Conservation (phyloP, 92 coral and sea anemone genomes). For the Porites divaricata region DNA sequence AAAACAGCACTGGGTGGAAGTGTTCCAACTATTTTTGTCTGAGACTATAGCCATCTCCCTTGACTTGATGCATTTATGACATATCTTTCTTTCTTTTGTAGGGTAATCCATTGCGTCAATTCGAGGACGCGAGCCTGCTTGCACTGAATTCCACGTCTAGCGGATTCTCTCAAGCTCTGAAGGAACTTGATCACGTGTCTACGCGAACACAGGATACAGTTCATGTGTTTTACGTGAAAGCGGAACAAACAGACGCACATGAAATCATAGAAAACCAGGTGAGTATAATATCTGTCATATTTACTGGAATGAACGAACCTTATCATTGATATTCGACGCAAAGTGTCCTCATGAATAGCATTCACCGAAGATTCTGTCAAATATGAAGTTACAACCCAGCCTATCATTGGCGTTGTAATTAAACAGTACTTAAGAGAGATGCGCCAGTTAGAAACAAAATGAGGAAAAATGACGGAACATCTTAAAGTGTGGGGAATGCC, state of each 20-base stretch:
- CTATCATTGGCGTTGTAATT: too few relatives aligned
- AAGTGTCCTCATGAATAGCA: not conserved
- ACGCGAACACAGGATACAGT: conserved; percentile 95
- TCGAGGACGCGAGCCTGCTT: conserved; percentile 78
- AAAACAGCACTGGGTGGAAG: too few relatives aligned
- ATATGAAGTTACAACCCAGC: too few relatives aligned
- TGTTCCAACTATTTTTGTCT: too few relatives aligned
- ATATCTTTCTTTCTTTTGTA: conserved; percentile 11
- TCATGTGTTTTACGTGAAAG: conserved; percentile 89
- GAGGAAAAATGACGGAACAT: too few relatives aligned
- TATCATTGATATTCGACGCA: not conserved
- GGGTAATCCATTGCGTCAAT: conserved; percentile 82
- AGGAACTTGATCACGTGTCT: conserved; percentile 80
- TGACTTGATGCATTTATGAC: not conserved
- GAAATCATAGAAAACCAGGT: conserved; percentile 76
- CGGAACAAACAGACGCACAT: conserved; percentile 86
- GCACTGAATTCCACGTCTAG: conserved; percentile 72
- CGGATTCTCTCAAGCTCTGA: conserved; percentile 78
- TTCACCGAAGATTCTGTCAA: too few relatives aligned
- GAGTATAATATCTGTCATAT: too few relatives aligned
- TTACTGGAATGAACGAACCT: too few relatives aligned
- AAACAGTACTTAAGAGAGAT: too few relatives aligned
- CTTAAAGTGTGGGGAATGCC: too few relatives aligned
- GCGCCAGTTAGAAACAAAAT: too few relatives aligned
- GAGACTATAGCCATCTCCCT: too few relatives aligned